These are phyloP conservation scores for Mythimna loreyi DNA, from an alignment of 2,888 invertebrate species.

Conservation along the genomic window DNA sequence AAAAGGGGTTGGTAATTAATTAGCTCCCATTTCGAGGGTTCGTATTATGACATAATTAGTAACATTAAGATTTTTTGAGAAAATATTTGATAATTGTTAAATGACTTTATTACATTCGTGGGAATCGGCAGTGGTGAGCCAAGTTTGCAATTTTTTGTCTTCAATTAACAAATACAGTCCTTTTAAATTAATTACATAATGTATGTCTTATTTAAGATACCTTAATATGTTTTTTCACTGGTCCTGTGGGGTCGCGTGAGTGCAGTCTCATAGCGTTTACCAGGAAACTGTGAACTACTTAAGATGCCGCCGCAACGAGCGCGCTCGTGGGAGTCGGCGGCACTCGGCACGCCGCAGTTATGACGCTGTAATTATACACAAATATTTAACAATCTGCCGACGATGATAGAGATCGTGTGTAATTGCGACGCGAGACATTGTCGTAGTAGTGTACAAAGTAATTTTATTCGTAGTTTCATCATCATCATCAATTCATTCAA, in stretches of 20 bases:
- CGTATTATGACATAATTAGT: constrained; percentile 32
- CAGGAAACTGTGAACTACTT: constrained; percentile 46
- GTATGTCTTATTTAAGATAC: constrained; percentile 27
- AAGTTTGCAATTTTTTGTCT: constrained; percentile 3
- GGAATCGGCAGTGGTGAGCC: background rate
- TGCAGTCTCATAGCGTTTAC: constrained; percentile 15
- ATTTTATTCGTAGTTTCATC: background rate
- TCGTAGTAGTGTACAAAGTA: background rate
- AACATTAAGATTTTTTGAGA: constrained; percentile 3
- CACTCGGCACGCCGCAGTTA: constrained; percentile 21
- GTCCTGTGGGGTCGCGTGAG: constrained; percentile 6
- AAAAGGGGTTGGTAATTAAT: constrained; percentile 39
- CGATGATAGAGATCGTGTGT: constrained; percentile 45
- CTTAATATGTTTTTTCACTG: constrained; percentile 7
- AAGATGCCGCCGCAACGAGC: constrained; percentile 44
- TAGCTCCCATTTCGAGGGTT: constrained; percentile 26
- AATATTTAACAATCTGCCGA: constrained; percentile 50
- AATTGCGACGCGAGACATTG: constrained; percentile 22
- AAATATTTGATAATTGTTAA: constrained; percentile 26
- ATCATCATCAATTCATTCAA: too few species aligned
- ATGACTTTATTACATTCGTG: constrained; percentile 30
- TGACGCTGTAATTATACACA: constrained; percentile 56
- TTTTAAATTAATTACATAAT: constrained; percentile 36
- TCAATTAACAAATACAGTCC: background rate
- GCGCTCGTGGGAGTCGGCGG: constrained; percentile 34